Evolutionary conservation across 2,888 invertebrate genomes (phyloP).

Genomic region (Sinhomidia bicolor): DNA sequence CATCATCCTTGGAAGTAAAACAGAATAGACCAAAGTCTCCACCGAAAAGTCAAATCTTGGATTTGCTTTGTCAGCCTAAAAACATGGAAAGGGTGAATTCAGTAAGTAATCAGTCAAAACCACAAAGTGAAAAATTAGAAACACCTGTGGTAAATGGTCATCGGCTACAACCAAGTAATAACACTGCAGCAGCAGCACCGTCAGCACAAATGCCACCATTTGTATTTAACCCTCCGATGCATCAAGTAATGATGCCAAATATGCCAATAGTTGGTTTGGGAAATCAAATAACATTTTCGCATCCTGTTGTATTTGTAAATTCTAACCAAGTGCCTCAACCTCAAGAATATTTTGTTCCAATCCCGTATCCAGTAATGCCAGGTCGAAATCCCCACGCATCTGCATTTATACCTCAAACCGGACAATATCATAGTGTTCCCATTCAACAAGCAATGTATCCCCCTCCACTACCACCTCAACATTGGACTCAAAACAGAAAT

Average conservation of each 20-base stretch:
- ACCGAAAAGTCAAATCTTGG: constrained; percentile 19
- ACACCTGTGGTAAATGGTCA: constrained; percentile 8
- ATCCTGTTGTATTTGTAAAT: constrained; percentile 37
- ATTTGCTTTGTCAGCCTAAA: constrained; percentile 64
- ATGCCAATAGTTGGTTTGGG: not conserved
- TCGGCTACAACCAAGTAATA: not conserved
- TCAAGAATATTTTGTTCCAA: constrained; percentile 35
- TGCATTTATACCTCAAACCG: constrained; percentile 51
- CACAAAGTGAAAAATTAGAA: not conserved
- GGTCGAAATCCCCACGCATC: constrained; percentile 40
- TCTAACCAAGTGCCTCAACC: not conserved
- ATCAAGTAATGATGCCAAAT: not conserved
- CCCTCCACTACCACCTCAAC: constrained; percentile 67
- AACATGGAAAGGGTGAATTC: constrained; percentile 62
- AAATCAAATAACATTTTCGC: not conserved
- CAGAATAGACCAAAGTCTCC: not conserved
- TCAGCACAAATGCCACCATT: not conserved
- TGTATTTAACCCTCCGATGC: not conserved
- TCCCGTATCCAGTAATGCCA: constrained; percentile 55
- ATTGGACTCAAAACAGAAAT: constrained; percentile 58
- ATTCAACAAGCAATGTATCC: constrained; percentile 7
- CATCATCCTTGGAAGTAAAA: not conserved
- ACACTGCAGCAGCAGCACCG: not conserved
- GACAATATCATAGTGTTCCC: not conserved
- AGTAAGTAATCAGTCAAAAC: too few species aligned